Base-by-base conservation (phyloP, 2,113 vertebrate species). In the Oxyruncus cristatus region DNA sequence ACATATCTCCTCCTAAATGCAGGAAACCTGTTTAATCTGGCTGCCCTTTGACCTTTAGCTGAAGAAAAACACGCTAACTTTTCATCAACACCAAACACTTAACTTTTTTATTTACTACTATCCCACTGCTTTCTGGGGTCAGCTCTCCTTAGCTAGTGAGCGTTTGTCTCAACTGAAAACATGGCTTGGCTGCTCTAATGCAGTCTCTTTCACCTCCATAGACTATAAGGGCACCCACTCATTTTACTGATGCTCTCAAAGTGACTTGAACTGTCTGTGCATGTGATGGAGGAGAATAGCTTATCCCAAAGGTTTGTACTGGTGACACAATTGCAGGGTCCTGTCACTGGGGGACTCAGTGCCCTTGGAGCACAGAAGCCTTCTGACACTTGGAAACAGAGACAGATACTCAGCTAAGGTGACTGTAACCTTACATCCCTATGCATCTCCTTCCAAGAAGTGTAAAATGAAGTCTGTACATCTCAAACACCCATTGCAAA, bases 11-110 rank as follows among this genome's bases (percentile, higher is more conserved):
- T 71, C 26, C 28, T 80, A 93, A 94, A 94, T 50, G 41, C 59
- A 94, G 75, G 80, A 95, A 93, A 94, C 10, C 44, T 78, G 70
- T 75, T 91, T 85, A 75, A 88, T 79, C 89, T 93, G 74, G 66
- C 81, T 85, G 49, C 27, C 56, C 49, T 88, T n/a, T 56, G 59
- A 89, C 77, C 30, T 84, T 91, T 66, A 67, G 46, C 55, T 86
- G 84, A 46, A 66, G 78, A 81, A 87, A 85, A 61, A 16, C 2
- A 37, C 70, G 74, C n/a, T 41, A 73, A 74, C 28, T 88, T 85
- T 85, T 92, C 67, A 83, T 67, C 67, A 61, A 82, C 53, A 83
- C 46, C n/a, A 32, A 95, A 65, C 35, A 68, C 42, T 71, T 53
- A 14, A 59, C 21, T 81, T 65, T 75, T 85, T 70, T 62, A 68